Percentiles rank a stretch among this genome's conserved stretches.
These are phyloP conservation scores for Zhuqinia jingwanae DNA, from an alignment of 2,888 invertebrate species.

Conservation along the genomic window DNA sequence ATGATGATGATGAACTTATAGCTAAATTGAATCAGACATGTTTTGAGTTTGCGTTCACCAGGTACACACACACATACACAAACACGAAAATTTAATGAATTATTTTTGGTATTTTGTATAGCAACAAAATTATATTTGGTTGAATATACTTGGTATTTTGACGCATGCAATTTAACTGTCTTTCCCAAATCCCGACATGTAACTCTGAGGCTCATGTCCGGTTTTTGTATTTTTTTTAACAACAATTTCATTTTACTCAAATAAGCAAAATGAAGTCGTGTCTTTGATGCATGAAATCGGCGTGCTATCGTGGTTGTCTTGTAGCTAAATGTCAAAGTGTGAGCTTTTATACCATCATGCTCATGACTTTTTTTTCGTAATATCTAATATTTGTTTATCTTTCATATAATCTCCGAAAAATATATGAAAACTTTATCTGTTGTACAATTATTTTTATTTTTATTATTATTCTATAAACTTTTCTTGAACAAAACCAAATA, in stretches of 20 bases:
- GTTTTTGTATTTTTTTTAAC: too few species aligned
- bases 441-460: too few species aligned
- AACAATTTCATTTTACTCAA: constrained; percentile 3
- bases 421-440: constrained; percentile 4
- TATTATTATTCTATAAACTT: constrained; percentile 7
- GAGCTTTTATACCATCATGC: background rate
- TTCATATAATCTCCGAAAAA: background rate
- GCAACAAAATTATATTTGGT: too few species aligned
- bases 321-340: constrained; percentile 26
- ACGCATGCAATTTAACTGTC: constrained; percentile 8
- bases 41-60: background rate
- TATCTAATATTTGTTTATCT: background rate
- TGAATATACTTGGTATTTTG: background rate
- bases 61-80: background rate
- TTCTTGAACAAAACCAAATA: too few species aligned
- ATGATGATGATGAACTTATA: background rate
- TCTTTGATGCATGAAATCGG: constrained; percentile 1
- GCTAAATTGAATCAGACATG: background rate
- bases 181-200: background rate
- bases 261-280: constrained; percentile 20
- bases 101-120: too few species aligned
- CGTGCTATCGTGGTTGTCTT: background rate
- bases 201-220: constrained; percentile 2
- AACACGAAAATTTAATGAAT: background rate
- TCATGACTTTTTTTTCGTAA: background rate